Conservation (phyloP, 1,140 invertebrate genomes). For the Ruditapes philippinarum region DNA sequence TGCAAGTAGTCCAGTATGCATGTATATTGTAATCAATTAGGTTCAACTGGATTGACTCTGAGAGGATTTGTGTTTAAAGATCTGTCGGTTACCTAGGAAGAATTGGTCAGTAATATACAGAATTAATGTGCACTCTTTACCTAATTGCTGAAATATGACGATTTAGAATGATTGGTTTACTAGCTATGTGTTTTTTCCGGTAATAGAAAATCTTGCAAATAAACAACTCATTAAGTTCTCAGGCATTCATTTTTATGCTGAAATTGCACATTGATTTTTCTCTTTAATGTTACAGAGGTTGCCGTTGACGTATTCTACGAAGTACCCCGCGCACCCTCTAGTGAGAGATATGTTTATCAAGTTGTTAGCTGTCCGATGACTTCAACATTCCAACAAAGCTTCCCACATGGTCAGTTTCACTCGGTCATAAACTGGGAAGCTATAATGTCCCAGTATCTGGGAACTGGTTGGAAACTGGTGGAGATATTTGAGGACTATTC, state of each 20-base stretch:
- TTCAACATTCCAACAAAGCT: not conserved
- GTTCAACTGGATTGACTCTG: too few species aligned
- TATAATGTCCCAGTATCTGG: constrained; percentile 41
- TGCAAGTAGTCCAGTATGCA: too few species aligned
- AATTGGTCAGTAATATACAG: too few species aligned
- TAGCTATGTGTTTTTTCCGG: too few species aligned
- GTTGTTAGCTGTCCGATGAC: constrained; percentile 39
- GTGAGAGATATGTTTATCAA: constrained; percentile 49
- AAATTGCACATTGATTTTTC: too few species aligned
- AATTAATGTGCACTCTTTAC: too few species aligned
- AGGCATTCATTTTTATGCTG: not conserved
- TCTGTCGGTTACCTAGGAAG: too few species aligned
- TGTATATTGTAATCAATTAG: too few species aligned
- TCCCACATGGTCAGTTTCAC: not conserved
- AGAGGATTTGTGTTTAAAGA: too few species aligned
- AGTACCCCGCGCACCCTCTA: not conserved
- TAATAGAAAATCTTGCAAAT: too few species aligned
- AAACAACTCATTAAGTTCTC: not conserved
- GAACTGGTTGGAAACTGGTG: constrained; percentile 52
- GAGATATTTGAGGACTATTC: constrained; percentile 53
- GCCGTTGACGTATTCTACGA: constrained; percentile 58
- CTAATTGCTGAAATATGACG: too few species aligned
- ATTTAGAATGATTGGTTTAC: too few species aligned
- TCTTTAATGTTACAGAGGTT: constrained; percentile 6
- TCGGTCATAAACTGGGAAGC: constrained; percentile 27